Evolutionary conservation across 2,888 invertebrate genomes (phyloP), one percentile per base, ranked within the genome.

Genomic region (Microctonus brassicae): DNA sequence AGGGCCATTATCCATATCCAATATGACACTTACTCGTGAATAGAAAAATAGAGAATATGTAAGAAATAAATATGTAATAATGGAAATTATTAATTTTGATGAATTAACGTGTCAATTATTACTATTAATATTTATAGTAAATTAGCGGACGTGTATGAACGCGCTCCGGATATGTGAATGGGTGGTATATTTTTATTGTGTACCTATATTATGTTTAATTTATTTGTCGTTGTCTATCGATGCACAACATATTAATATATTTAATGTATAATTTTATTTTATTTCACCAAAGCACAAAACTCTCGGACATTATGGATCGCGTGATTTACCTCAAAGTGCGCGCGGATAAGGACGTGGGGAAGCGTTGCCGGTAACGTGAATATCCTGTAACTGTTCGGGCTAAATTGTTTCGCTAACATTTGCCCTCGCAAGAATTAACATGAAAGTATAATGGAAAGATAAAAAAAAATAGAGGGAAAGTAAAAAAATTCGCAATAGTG

Each of bases 351-450:
- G 20, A 47, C 47, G 47, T 17, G 47, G 20, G 47, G 47, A 17
- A 47, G 7, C 7, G 34, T 33, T 52, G 33, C 65, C 70, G 65
- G 64, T 70, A 65, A 70, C 70, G 65, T 58, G 63, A 70, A 65
- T 70, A 70, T 70, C 70, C 70, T 77, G 80, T 78, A 78, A 75
- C 80, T 77, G 80, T 79, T 80, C 80, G 33, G 24, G 64, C 80
- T 79, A 77, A 82, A 79, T 79, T 75, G 79, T 81, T 80, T 76
- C 80, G 80, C 78, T 78, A 79, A 83, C 82, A 78, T 83, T 81
- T 82, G 79, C 80, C 70, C 70, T 65, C 34, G 34, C 33, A 58
- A 52, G 24, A 36, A 61, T 22, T 61, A 66, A 53, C 39, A 57
- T 39, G 61, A 47, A 47, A 47, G 47, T 47, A n/a, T n/a, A 47